Base-by-base conservation (phyloP, 2,113 vertebrate species). In the Pachyramphus minor region DNA sequence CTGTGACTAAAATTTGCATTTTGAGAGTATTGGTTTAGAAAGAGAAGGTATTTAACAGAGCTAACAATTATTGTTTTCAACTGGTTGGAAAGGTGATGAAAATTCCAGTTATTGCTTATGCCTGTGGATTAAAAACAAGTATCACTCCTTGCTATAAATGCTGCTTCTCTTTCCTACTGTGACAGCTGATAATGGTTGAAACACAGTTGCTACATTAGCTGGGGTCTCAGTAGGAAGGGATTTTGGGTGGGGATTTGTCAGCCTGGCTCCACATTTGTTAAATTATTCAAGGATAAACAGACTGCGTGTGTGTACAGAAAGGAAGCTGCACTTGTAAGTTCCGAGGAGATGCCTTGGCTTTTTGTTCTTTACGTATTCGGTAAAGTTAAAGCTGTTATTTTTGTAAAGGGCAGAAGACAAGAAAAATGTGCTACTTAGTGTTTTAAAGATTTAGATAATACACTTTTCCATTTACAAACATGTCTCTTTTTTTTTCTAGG, bases 1-100 rank as follows among this genome's bases (percentile, higher is more conserved):
- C 93, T 97, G 95, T 93, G 95, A 90, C 85, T 95, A 79, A 62
- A 92, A 87, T 97, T 96, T 93, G 60, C 86, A 88, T 95, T 92
- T 93, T 71, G 71, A 95, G 81, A 81, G 15, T 80, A 84, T 75
- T 88, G 84, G 64, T 89, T 96, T 95, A 95, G 84, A 91, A 96
- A 94, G 58, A 84, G 73, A 81, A 94, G 78, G 25, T 94, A 85
- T 95, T 97, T 96, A 95, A 94, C 50, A 90, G 82, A 88, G 67
- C 80, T 91, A 92, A 93, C 75, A 96, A 85, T 92, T 95, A 82
- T 8, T 96, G 93, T 89, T 94, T 91, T 93, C 88, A 95, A 71
- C 89, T 94, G 71, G 30, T 75, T 97, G 67, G 71, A 95, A 93
- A 96, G 87, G 71, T 97, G 87, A 68, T 94, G 79, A 93, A 94